Conservation (phyloP, 2,113 vertebrate species). For the Gallinago media region DNA sequence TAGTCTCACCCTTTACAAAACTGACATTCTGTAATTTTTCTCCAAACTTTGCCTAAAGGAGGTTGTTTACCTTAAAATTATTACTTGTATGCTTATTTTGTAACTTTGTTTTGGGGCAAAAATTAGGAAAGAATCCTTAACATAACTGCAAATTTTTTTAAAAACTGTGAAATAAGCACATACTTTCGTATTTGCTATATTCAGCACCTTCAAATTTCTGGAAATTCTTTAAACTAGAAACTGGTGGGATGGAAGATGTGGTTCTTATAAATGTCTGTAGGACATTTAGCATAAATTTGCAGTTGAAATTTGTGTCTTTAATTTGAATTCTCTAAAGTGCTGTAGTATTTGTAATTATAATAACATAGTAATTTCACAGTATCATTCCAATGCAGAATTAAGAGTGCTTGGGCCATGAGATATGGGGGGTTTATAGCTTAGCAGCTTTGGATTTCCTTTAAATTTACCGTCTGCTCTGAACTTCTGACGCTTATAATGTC, state of each 20-base stretch:
- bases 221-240: not conserved
- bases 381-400: not conserved
- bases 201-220: not conserved
- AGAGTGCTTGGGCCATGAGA: not conserved
- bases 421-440: fast-evolving
- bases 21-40: not conserved
- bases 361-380: not conserved
- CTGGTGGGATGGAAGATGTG: not conserved
- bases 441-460: not conserved
- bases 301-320: not conserved
- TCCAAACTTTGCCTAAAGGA: not conserved
- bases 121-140: not conserved
- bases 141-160: not conserved
- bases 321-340: not conserved
- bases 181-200: not conserved
- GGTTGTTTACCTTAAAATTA: not conserved
- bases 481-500: not conserved
- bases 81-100: not conserved
- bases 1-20: not conserved
- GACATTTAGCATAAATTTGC: not conserved
- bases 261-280: not conserved
- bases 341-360: not conserved
- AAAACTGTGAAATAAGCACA: not conserved
- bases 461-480: not conserved
- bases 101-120: not conserved